These are phyloP conservation scores for Meta bourneti DNA, from an alignment of 2,888 invertebrate genomes.

Conservation along the genomic window DNA sequence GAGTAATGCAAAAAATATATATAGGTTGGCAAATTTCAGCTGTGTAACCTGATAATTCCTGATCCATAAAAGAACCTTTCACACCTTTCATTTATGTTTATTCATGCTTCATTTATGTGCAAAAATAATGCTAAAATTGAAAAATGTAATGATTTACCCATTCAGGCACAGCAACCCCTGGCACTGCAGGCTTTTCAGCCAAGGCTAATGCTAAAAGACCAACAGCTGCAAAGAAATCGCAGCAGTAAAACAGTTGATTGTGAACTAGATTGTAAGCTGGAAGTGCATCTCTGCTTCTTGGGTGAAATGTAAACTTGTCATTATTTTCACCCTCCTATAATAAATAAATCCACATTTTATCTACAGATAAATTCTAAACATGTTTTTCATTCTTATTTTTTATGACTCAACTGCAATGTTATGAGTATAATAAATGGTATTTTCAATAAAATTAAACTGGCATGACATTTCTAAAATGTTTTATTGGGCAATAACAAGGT, in stretches of 20 bases:
- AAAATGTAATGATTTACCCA: slow-evolving; percentile 79
- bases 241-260: slow-evolving; percentile 91
- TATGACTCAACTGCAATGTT: not conserved
- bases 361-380: not conserved
- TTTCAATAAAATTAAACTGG: no score
- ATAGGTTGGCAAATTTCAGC: no score
- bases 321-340: slow-evolving; percentile 93
- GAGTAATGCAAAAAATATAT: no score
- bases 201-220: slow-evolving; percentile 88
- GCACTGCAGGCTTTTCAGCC: slow-evolving; percentile 90
- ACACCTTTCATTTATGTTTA: no score
- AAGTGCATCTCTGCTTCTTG: slow-evolving; percentile 89
- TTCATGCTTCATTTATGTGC: no score
- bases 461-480: no score
- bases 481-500: no score
- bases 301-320: slow-evolving; percentile 94
- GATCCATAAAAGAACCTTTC: no score
- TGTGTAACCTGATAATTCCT: no score
- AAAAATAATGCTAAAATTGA: no score
- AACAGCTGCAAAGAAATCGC: slow-evolving; percentile 89
- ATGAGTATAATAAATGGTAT: not conserved
- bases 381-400: not conserved
- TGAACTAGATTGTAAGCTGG: slow-evolving; percentile 93
- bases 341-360: not conserved
- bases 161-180: slow-evolving; percentile 85